Percentiles rank a stretch among this genome's conserved stretches.
phyloP scores from a whole-genome alignment of 2,888 invertebrate genomes.

The Pegoplata infirma region DNA sequence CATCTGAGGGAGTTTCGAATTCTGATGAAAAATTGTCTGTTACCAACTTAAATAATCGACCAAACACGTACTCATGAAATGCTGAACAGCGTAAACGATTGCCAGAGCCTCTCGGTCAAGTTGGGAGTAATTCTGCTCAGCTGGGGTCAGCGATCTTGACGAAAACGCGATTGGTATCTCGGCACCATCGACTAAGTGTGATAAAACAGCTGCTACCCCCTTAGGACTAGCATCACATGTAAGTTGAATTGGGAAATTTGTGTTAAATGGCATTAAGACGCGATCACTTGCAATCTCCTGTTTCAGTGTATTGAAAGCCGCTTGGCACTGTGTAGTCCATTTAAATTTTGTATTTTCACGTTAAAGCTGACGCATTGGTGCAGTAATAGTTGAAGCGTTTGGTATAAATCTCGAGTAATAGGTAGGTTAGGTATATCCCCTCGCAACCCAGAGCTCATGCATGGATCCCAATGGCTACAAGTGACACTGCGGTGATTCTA shows the following conservation, averaged over 20 bases:
- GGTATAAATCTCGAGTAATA: constrained; percentile 55
- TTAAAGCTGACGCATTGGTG: constrained; percentile 29
- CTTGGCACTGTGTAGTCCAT: constrained; percentile 49
- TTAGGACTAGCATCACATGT: constrained; percentile 54
- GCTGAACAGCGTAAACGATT: constrained; percentile 24
- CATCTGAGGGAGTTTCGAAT: constrained; percentile 49
- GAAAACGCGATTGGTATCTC: constrained; percentile 42
- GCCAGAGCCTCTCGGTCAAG: constrained; percentile 44
- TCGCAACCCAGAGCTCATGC: no score
- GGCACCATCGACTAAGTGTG: constrained; percentile 21
- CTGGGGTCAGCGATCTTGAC: constrained; percentile 37
- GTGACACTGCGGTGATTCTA: no score
- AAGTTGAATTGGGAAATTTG: constrained; percentile 22
- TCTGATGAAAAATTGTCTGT: constrained; percentile 34
- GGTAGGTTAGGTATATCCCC: no score
- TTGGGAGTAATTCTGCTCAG: constrained; percentile 59
- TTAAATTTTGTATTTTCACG: constrained; percentile 29
- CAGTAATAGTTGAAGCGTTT: constrained; percentile 42
- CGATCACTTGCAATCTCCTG: constrained; percentile 33
- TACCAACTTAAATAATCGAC: constrained; percentile 8
- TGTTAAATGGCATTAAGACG: constrained; percentile 47
- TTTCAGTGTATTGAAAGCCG: constrained; percentile 43
- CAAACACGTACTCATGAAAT: constrained; percentile 46
- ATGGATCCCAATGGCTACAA: no score
- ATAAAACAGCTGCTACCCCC: constrained; percentile 44